These are phyloP conservation scores for Mechanitis mazaeus DNA, from an alignment of 2,888 invertebrate genomes.

Conservation along the genomic window DNA sequence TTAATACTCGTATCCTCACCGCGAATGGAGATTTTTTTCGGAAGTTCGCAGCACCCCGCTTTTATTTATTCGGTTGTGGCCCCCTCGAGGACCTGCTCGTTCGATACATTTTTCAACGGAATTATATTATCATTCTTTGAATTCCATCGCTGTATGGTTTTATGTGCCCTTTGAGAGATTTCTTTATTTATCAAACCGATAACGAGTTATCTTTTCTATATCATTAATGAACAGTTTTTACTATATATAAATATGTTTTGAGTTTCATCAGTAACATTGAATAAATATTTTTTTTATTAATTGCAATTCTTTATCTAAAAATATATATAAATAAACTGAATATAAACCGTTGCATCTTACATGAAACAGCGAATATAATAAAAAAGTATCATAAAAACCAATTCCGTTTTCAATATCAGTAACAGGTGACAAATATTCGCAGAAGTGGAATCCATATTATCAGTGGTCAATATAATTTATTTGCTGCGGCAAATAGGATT, in stretches of 20 bases:
- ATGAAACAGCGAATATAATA: no score
- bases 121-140: conserved; percentile 61
- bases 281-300: no score
- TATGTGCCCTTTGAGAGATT: conserved; percentile 26
- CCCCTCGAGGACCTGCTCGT: conserved; percentile 32
- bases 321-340: no score
- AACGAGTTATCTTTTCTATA: conserved; percentile 13
- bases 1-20: conserved; percentile 64
- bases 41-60: conserved; percentile 32
- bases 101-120: conserved; percentile 65
- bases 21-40: conserved; percentile 47
- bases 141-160: conserved; percentile 33
- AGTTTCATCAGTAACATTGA: no score
- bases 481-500: conserved; percentile 68
- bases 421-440: conserved; percentile 32
- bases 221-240: not conserved
- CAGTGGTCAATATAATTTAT: conserved; percentile 65
- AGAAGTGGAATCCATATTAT: conserved; percentile 29
- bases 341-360: no score
- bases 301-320: no score
- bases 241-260: no score
- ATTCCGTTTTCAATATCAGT: conserved; percentile 21
- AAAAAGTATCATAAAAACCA: not conserved
- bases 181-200: conserved; percentile 16
- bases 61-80: conserved; percentile 35